A percentile compares a stretch with the other conserved stretches of the same genome.
phyloP scores from a whole-genome alignment of 2,888 invertebrate species.

The Melanostoma mellinum region DNA sequence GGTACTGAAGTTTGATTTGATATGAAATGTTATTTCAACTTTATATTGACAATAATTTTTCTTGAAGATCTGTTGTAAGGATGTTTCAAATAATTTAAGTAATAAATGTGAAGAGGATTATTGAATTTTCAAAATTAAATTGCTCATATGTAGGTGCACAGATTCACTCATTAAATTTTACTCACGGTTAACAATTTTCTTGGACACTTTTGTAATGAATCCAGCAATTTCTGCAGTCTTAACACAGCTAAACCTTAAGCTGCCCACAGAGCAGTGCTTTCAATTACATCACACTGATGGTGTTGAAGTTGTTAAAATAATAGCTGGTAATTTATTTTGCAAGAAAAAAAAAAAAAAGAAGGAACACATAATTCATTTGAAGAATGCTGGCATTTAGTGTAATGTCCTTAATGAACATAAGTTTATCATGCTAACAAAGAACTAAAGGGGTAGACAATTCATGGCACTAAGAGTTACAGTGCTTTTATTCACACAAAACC shows the following conservation, averaged over 20 bases:
- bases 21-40: slow-evolving; percentile 22
- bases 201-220: background rate
- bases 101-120: too few species aligned
- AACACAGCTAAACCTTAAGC: slow-evolving; percentile 23
- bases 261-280: slow-evolving; percentile 2
- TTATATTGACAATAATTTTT: slow-evolving; percentile 7
- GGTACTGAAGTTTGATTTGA: background rate
- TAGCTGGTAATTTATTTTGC: slow-evolving; percentile 41
- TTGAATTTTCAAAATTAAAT: too few species aligned
- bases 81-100: too few species aligned
- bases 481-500: background rate
- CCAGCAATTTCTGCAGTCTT: slow-evolving; percentile 3
- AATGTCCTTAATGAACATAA: slow-evolving; percentile 56
- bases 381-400: slow-evolving; percentile 46
- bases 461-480: background rate
- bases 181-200: too few species aligned
- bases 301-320: slow-evolving; percentile 56
- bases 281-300: slow-evolving; percentile 59
- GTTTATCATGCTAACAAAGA: slow-evolving; percentile 44
- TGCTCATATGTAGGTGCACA: too few species aligned
- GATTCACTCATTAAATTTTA: too few species aligned
- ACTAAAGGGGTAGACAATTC: slow-evolving; percentile 48
- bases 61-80: background rate
- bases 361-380: slow-evolving; percentile 57
- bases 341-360: slow-evolving; percentile 24